Evolutionary conservation across 2,113 vertebrate species (phyloP).

Genomic region (Atractosteus spatula): DNA sequence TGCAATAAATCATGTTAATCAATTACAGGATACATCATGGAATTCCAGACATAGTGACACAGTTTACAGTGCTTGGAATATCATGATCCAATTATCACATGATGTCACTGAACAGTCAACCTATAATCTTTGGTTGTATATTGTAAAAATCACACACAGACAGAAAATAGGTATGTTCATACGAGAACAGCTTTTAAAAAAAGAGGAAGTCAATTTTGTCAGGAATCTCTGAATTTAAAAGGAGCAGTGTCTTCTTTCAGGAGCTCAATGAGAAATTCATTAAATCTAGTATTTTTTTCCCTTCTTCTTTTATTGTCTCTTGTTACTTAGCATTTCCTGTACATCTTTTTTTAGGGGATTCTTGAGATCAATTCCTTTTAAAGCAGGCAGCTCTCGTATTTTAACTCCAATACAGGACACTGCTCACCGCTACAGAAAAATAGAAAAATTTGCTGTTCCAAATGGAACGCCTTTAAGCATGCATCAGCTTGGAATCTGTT

Average conservation of each 20-base stretch:
- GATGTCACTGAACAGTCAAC: neutral
- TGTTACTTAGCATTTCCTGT: neutral
- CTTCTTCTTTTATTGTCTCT: neutral
- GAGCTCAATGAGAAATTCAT: neutral
- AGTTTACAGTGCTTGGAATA: slow-evolving; percentile 37
- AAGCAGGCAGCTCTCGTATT: neutral
- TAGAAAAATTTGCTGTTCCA: neutral
- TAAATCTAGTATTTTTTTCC: neutral
- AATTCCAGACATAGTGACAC: slow-evolving; percentile 53
- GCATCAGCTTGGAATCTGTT: slow-evolving; percentile 1
- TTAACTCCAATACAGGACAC: neutral
- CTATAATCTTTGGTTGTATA: neutral
- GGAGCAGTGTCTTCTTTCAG: neutral
- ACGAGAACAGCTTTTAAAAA: neutral
- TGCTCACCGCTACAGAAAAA: neutral
- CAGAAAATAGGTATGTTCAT: neutral
- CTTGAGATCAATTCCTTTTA: neutral
- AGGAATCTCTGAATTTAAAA: neutral
- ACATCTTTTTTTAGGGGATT: neutral
- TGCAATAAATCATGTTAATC: slow-evolving; percentile 36
- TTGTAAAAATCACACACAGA: neutral
- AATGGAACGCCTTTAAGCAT: slow-evolving; percentile 2
- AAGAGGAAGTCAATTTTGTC: neutral
- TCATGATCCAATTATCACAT: slow-evolving; percentile 26
- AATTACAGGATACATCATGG: slow-evolving; percentile 46